These are phyloP conservation scores for Eupithecia abbreviata DNA, from an alignment of 2,888 invertebrate species.

Conservation along the genomic window DNA sequence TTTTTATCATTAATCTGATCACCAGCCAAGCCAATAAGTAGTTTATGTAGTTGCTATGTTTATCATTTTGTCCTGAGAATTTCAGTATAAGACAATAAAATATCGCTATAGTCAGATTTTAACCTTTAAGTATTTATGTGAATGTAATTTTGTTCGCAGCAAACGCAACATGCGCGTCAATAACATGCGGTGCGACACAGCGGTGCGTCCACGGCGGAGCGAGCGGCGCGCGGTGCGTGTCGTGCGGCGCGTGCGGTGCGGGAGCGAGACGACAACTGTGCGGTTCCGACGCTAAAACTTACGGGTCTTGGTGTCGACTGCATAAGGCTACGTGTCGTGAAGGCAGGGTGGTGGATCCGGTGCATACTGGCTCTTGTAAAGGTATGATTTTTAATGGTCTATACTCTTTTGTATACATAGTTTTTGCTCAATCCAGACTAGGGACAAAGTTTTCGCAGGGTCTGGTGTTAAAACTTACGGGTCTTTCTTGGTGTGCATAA, in stretches of 20 bases:
- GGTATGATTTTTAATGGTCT: constrained; percentile 49
- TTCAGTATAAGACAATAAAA: not conserved
- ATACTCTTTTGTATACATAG: too few species aligned
- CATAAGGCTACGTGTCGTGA: constrained; percentile 89
- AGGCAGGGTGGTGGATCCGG: constrained; percentile 88
- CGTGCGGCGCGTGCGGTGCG: constrained; percentile 69
- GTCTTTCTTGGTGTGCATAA: too few species aligned
- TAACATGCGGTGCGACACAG: constrained; percentile 69
- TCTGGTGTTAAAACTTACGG: too few species aligned
- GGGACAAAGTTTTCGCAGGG: too few species aligned
- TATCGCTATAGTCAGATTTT: not conserved
- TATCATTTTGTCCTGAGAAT: not conserved
- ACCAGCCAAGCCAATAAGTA: not conserved
- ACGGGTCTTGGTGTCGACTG: constrained; percentile 91
- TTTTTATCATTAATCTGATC: too few species aligned
- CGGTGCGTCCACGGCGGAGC: constrained; percentile 74
- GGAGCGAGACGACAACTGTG: constrained; percentile 83
- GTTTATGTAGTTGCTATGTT: not conserved
- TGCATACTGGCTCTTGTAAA: constrained; percentile 87
- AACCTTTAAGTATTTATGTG: not conserved
- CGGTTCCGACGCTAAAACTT: constrained; percentile 89
- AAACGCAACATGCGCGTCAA: constrained; percentile 73
- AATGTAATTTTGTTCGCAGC: constrained; percentile 50
- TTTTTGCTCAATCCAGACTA: too few species aligned
- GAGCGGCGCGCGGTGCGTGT: constrained; percentile 70